Evolutionary conservation across 2,888 invertebrate genomes (phyloP).

Genomic region (Cheilosia soror): DNA sequence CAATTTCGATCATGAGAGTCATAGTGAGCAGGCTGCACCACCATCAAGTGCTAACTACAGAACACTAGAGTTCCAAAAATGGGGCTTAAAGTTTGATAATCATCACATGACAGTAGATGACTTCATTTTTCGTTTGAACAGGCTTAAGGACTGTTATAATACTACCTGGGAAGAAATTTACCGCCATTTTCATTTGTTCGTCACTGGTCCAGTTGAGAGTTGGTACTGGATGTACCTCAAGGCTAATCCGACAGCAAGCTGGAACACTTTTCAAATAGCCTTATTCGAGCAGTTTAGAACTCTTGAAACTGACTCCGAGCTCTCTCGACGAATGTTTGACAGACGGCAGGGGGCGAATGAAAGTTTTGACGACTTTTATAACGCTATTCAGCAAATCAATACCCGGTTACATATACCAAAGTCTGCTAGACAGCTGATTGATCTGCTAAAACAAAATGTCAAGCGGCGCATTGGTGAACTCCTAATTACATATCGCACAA

Average conservation of each 20-base stretch:
- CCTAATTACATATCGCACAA: not conserved
- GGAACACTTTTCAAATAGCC: not conserved
- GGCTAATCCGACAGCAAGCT: not conserved
- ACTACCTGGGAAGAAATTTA: not conserved
- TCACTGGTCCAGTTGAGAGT: not conserved
- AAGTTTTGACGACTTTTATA: constrained; percentile 16
- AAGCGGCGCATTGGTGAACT: not conserved
- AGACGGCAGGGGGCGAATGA: not conserved
- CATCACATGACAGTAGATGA: not conserved
- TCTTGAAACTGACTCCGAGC: constrained; percentile 4
- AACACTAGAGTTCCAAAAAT: not conserved
- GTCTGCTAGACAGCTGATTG: not conserved
- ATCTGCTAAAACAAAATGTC: constrained; percentile 1
- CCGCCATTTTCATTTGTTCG: not conserved
- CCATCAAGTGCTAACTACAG: not conserved
- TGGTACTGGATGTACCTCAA: not conserved
- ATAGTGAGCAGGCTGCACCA: not conserved
- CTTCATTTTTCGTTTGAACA: not conserved
- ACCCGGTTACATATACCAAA: not conserved
- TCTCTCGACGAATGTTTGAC: not conserved
- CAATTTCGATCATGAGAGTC: not conserved
- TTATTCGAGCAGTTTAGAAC: constrained; percentile 4
- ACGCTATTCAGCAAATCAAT: not conserved
- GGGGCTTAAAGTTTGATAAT: not conserved
- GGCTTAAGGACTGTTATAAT: not conserved